Conservation (phyloP, 2,113 vertebrate species). For the Oriolus oriolus region DNA sequence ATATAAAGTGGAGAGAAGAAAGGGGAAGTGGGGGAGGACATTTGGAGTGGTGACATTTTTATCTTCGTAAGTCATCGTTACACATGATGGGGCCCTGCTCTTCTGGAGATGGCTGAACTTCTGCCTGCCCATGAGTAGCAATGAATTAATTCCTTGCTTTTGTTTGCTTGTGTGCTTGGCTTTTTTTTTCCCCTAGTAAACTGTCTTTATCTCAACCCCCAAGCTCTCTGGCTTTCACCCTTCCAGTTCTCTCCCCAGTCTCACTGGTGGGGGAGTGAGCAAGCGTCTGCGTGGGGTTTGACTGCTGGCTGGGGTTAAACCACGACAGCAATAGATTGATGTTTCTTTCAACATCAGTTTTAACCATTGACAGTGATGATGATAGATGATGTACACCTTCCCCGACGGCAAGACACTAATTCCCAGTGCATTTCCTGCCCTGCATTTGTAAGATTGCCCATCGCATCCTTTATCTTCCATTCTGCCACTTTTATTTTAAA, state of each 20-base stretch:
- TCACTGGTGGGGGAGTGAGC: background rate
- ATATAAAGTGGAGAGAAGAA: background rate
- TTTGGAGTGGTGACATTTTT: background rate
- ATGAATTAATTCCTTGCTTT: background rate
- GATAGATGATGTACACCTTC: background rate
- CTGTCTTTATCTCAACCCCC: background rate
- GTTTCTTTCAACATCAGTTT: background rate
- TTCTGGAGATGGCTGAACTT: background rate
- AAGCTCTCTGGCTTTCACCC: background rate
- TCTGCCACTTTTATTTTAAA: background rate
- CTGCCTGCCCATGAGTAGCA: background rate
- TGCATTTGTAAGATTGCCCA: background rate
- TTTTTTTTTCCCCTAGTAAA: background rate
- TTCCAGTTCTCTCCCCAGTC: background rate
- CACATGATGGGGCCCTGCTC: background rate
- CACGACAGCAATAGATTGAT: background rate
- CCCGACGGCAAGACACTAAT: background rate
- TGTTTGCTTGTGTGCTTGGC: background rate
- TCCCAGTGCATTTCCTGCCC: background rate
- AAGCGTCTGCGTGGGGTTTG: fast-evolving
- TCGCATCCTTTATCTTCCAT: background rate
- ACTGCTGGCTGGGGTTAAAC: background rate
- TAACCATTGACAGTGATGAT: background rate
- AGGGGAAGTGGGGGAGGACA: background rate
- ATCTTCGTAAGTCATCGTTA: fast-evolving